Conservation (phyloP, 1,140 invertebrate genomes). For the Zaprionus inermis region DNA sequence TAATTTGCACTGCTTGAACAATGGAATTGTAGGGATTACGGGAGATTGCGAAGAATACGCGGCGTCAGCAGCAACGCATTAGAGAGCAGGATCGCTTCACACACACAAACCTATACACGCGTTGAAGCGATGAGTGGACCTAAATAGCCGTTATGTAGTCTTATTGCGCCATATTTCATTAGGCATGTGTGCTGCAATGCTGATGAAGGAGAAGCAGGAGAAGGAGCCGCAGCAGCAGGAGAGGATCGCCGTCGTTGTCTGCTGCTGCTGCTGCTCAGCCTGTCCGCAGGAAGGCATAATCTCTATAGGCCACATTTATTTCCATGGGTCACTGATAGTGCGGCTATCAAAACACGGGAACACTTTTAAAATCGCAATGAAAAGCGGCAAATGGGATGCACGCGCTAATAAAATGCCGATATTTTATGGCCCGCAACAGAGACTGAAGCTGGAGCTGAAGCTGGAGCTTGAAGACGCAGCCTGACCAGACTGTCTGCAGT, state of each 20-base stretch:
- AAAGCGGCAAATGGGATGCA: conserved; percentile 83
- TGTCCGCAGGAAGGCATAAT: conserved; percentile 71
- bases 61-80: conserved; percentile 68
- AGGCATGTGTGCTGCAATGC: conserved; percentile 47
- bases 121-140: conserved; percentile 60
- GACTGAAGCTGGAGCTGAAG: conserved; percentile 2
- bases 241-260: background rate
- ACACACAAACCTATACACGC: too few relatives aligned
- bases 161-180: conserved; percentile 83
- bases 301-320: conserved; percentile 84
- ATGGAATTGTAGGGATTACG: conserved; percentile 11
- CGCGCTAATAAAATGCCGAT: conserved; percentile 83
- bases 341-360: conserved; percentile 84
- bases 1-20: conserved; percentile 69
- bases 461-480: background rate
- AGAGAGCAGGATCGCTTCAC: conserved; percentile 21
- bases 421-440: conserved; percentile 69
- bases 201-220: background rate
- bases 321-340: conserved; percentile 84
- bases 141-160: conserved; percentile 79
- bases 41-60: background rate
- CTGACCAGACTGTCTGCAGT: conserved; percentile 18
- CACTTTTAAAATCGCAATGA: conserved; percentile 84
- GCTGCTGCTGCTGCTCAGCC: conserved; percentile 12
- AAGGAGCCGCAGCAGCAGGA: conserved; percentile 4